A percentile compares a stretch with the other conserved stretches of the same genome.
Evolutionary conservation across 2,113 vertebrate genomes (phyloP).

Genomic region (Microcebus lehilahytsara): DNA sequence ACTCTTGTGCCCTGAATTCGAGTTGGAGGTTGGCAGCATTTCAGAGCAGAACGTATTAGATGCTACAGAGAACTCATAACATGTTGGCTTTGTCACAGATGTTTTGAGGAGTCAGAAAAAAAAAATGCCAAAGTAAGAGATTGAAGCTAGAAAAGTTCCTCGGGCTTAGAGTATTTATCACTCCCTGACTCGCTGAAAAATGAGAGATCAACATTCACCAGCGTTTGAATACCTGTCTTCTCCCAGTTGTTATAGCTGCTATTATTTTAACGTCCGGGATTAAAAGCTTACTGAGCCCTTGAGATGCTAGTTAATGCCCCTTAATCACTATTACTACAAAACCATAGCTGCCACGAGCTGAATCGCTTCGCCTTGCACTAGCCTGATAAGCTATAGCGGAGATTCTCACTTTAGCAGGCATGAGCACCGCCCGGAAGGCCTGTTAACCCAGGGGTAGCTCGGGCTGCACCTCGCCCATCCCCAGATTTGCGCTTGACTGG

Average conservation of each 20-base stretch:
- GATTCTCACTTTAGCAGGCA: background rate
- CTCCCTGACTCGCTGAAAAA: slow-evolving; percentile 27
- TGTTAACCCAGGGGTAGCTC: background rate
- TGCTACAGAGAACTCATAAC: background rate
- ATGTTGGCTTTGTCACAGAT: background rate
- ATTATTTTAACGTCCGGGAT: slow-evolving; percentile 29
- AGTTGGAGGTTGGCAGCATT: background rate
- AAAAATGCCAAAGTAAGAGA: background rate
- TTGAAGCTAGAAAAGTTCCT: background rate
- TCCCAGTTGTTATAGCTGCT: slow-evolving; percentile 26
- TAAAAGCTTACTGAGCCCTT: slow-evolving; percentile 45
- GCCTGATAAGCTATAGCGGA: background rate
- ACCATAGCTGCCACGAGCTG: background rate
- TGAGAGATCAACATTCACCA: background rate
- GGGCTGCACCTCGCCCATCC: background rate
- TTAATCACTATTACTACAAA: background rate
- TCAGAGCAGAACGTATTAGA: background rate
- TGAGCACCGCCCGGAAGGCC: background rate
- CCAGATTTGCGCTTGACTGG: background rate
- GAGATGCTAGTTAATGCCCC: slow-evolving; percentile 24
- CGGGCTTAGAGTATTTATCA: background rate
- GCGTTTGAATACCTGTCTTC: slow-evolving; percentile 13
- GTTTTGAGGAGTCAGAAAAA: background rate
- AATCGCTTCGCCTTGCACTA: background rate
- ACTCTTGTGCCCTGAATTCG: background rate